Percentiles rank a stretch among this genome's conserved stretches.
Evolutionary conservation across 2,113 vertebrate genomes (phyloP).

Genomic region (Xiphias gladius): DNA sequence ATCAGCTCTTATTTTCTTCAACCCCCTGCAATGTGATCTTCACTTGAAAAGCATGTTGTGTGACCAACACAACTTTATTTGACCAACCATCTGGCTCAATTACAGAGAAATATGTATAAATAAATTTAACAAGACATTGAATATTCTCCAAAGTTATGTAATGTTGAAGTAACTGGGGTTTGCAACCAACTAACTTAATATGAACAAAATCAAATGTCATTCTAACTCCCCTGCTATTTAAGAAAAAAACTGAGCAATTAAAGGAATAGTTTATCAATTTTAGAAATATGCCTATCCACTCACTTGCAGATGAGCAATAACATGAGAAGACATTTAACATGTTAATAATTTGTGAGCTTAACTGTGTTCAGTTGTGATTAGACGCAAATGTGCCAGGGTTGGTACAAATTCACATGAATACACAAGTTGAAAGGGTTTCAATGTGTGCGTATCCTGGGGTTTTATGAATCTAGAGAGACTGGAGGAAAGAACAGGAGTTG

Average conservation of each 20-base stretch:
- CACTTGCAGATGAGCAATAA: not conserved
- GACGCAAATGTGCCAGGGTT: not conserved
- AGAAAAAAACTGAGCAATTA: too few relatives aligned
- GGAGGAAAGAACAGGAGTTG: too few relatives aligned
- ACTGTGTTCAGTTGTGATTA: not conserved
- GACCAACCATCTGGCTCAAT: slow-evolving; percentile 12
- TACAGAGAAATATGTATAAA: not conserved
- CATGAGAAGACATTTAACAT: not conserved
- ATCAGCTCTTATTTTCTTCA: slow-evolving; percentile 14
- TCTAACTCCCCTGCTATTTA: too few relatives aligned
- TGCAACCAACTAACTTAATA: not conserved
- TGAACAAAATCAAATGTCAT: too few relatives aligned
- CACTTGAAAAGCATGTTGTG: slow-evolving; percentile 13
- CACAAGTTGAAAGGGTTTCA: not conserved
- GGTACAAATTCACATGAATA: too few relatives aligned
- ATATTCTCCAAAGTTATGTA: slow-evolving; percentile 3
- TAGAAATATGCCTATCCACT: not conserved
- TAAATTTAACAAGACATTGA: not conserved
- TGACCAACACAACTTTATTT: slow-evolving; percentile 17
- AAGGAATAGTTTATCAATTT: not conserved
- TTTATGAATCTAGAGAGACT: not conserved
- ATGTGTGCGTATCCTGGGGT: not conserved
- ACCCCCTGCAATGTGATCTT: slow-evolving; percentile 1
- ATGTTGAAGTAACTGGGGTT: not conserved
- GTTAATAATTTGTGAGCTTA: not conserved